Conservation (phyloP, 1,140 invertebrate species). For the Trissolcus basalis region DNA sequence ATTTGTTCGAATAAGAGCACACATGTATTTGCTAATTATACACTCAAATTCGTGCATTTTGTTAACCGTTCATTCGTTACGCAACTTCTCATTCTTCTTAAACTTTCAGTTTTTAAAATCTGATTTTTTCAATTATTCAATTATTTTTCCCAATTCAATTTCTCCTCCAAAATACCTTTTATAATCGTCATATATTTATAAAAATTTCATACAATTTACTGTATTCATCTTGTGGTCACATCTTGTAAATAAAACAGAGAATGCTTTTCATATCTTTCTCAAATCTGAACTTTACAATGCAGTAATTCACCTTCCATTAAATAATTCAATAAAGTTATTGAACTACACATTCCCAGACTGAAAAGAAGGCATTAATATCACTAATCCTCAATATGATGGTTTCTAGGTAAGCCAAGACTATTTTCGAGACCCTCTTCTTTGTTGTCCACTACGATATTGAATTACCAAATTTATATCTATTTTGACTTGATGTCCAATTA, state of each 20-base stretch:
- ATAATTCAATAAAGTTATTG: too few species aligned
- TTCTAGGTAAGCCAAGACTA: constrained; percentile 8
- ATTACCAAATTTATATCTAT: constrained; percentile 21
- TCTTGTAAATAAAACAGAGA: too few species aligned
- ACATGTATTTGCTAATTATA: constrained; percentile 34
- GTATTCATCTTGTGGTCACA: too few species aligned
- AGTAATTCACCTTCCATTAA: too few species aligned
- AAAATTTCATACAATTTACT: too few species aligned
- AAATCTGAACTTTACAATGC: too few species aligned
- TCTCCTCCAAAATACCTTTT: too few species aligned
- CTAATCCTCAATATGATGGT: constrained; percentile 19
- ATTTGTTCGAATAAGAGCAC: constrained; percentile 36
- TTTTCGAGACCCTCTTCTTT: constrained; percentile 8
- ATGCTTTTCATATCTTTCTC: too few species aligned
- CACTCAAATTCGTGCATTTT: constrained; percentile 6
- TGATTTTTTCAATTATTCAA: too few species aligned
- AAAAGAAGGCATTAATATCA: constrained; percentile 12
- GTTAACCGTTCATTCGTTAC: constrained; percentile 1
- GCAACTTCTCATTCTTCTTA: not conserved
- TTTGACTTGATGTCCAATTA: constrained; percentile 12
- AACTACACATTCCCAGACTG: not conserved
- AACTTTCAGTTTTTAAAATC: too few species aligned
- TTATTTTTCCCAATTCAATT: too few species aligned
- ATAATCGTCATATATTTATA: too few species aligned
- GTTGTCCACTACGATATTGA: constrained; percentile 3